phyloP scores from a whole-genome alignment of 2,888 invertebrate genomes.

The Priocnemis perturbator region DNA sequence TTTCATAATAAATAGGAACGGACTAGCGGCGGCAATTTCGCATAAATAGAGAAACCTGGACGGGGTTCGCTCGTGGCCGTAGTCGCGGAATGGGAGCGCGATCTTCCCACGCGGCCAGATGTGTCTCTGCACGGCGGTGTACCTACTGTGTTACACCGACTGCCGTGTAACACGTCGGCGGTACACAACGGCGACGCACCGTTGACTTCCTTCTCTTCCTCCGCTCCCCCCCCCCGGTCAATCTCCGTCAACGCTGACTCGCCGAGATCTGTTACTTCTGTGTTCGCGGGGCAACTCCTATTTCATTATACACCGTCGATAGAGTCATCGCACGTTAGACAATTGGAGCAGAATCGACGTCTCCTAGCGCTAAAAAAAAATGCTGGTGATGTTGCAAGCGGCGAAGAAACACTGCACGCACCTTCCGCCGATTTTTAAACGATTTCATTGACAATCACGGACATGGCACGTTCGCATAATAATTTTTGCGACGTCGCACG shows the following conservation, averaged over 20 bases:
- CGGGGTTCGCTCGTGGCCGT: slow-evolving; percentile 29
- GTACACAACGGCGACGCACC: slow-evolving; percentile 12
- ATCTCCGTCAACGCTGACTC: neutral
- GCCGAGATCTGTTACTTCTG: neutral
- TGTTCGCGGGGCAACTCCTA: too few species aligned
- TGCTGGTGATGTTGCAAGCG: too few species aligned
- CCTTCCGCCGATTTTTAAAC: too few species aligned
- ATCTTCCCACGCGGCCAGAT: slow-evolving; percentile 71
- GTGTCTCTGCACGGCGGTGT: slow-evolving; percentile 39
- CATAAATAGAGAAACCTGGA: slow-evolving; percentile 46
- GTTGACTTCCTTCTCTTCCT: neutral
- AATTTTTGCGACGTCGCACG: too few species aligned
- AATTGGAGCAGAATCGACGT: neutral
- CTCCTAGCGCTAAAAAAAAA: too few species aligned
- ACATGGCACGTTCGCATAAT: too few species aligned
- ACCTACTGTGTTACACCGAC: slow-evolving; percentile 35
- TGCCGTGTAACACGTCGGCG: slow-evolving; percentile 23
- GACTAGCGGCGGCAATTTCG: slow-evolving; percentile 41
- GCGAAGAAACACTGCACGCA: neutral
- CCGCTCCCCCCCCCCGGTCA: neutral
- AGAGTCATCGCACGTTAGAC: too few species aligned
- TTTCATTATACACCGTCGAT: too few species aligned
- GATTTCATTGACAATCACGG: too few species aligned
- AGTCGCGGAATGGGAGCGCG: slow-evolving; percentile 64
- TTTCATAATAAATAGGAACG: slow-evolving; percentile 39